Conservation (phyloP, 2,113 vertebrate species). For the Myotis brandtii region DNA sequence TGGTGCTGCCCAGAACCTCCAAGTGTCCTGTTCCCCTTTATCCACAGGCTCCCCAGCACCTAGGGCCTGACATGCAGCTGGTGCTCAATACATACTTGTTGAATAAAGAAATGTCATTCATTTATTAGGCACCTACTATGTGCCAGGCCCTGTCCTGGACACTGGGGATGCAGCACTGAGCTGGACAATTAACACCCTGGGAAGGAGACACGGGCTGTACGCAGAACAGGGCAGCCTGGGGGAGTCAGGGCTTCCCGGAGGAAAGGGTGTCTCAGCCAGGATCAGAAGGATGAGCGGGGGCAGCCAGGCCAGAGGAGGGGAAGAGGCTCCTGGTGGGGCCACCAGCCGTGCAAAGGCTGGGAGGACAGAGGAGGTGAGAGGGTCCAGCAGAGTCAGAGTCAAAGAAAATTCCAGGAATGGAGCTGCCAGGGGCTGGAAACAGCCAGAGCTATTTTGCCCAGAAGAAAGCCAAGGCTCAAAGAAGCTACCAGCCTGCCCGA, state of each 20-base stretch:
- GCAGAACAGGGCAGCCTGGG: neutral
- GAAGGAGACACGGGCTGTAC: too few relatives aligned
- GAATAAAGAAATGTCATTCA: neutral
- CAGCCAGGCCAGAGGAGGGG: neutral
- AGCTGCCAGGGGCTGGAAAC: neutral
- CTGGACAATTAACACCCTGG: neutral
- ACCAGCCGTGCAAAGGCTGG: neutral
- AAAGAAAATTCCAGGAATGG: neutral
- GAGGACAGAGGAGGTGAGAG: neutral
- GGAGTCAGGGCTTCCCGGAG: neutral
- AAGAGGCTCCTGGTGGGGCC: neutral
- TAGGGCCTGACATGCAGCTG: too few relatives aligned
- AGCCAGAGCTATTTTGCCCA: neutral
- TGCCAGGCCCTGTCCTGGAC: neutral
- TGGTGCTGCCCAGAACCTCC: neutral
- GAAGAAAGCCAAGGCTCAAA: neutral
- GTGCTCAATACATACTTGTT: neutral
- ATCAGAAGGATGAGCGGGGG: neutral
- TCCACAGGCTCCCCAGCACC: neutral
- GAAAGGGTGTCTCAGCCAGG: neutral
- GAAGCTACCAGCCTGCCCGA: accelerated
- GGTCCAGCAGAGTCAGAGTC: neutral
- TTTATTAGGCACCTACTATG: neutral
- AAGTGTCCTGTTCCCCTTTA: neutral
- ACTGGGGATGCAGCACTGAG: neutral